These are phyloP conservation scores for Oreochromis grahami DNA, from an alignment of 2,797 vertebrate species.

Conservation along the genomic window DNA sequence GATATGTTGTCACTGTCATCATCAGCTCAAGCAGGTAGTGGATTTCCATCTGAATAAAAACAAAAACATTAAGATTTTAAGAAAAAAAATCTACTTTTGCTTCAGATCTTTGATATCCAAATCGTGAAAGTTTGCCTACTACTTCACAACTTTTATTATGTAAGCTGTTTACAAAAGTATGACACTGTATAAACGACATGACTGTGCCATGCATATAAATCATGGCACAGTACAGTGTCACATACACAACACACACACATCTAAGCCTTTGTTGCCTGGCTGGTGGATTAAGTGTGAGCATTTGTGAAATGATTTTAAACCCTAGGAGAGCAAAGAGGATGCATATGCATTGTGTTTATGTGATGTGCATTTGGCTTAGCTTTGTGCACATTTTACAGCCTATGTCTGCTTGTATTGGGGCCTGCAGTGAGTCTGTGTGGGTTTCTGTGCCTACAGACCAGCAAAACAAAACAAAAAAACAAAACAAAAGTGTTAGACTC, in stretches of 20 bases:
- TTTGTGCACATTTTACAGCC: background rate
- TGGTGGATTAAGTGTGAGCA: constrained; percentile 46
- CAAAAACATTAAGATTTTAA: background rate
- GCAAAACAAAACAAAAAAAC: background rate
- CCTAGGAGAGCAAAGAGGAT: constrained; percentile 5
- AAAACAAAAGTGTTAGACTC: background rate
- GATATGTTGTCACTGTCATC: background rate
- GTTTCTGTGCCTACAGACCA: background rate
- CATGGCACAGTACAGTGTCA: background rate
- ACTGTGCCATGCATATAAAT: background rate
- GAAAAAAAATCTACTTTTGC: background rate
- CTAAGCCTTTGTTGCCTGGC: constrained; percentile 30
- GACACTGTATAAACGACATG: background rate
- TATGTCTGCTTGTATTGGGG: background rate
- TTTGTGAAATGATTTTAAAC: constrained; percentile 51
- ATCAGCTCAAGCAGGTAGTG: background rate
- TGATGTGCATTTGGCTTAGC: background rate
- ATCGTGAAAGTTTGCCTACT: background rate
- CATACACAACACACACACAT: background rate
- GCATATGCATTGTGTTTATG: background rate
- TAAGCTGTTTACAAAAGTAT: background rate
- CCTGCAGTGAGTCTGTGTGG: background rate
- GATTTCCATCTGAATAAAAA: background rate
- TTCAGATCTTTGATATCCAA: background rate
- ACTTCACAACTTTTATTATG: background rate